These are phyloP conservation scores for Crocallis elinguaria DNA, from an alignment of 2,888 invertebrate species.

Conservation along the genomic window DNA sequence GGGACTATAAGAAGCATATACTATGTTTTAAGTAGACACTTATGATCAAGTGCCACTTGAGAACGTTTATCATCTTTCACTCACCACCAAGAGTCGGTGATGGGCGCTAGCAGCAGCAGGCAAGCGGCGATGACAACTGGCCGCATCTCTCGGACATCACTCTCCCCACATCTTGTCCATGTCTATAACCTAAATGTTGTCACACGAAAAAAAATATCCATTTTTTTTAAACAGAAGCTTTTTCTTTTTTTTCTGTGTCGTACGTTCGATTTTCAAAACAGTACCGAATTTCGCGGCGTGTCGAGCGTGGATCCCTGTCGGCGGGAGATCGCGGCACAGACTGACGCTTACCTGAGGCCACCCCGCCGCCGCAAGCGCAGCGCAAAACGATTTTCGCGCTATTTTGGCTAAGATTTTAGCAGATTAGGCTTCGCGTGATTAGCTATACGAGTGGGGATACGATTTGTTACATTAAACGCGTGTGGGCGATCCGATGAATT, in stretches of 20 bases:
- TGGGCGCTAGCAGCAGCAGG: slow-evolving; percentile 94
- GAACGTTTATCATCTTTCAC: slow-evolving; percentile 63
- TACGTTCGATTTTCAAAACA: slow-evolving; percentile 65
- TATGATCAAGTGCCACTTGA: slow-evolving; percentile 7
- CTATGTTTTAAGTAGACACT: too few relatives aligned
- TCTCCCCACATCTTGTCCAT: slow-evolving; percentile 62
- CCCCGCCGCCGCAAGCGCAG: slow-evolving; percentile 76
- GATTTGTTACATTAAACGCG: slow-evolving; percentile 59
- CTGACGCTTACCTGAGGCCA: slow-evolving; percentile 77
- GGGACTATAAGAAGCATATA: not conserved
- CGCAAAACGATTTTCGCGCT: slow-evolving; percentile 82
- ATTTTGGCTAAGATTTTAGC: slow-evolving; percentile 83
- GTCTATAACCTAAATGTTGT: slow-evolving; percentile 44
- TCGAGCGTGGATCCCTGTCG: slow-evolving; percentile 77
- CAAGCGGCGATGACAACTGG: slow-evolving; percentile 92
- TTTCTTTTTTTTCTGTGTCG: slow-evolving; percentile 39
- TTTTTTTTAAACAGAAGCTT: slow-evolving; percentile 24
- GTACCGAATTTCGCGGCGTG: slow-evolving; percentile 73
- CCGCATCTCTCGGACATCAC: slow-evolving; percentile 87
- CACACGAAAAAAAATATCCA: slow-evolving; percentile 33
- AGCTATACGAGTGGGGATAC: slow-evolving; percentile 68
- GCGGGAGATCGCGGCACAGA: slow-evolving; percentile 78
- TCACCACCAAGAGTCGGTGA: slow-evolving; percentile 95
- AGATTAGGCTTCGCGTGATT: slow-evolving; percentile 80
- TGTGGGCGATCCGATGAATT: slow-evolving; percentile 73